These are phyloP conservation scores for Ictidomys tridecemlineatus DNA, from an alignment of 2,113 vertebrate species.

Conservation along the genomic window DNA sequence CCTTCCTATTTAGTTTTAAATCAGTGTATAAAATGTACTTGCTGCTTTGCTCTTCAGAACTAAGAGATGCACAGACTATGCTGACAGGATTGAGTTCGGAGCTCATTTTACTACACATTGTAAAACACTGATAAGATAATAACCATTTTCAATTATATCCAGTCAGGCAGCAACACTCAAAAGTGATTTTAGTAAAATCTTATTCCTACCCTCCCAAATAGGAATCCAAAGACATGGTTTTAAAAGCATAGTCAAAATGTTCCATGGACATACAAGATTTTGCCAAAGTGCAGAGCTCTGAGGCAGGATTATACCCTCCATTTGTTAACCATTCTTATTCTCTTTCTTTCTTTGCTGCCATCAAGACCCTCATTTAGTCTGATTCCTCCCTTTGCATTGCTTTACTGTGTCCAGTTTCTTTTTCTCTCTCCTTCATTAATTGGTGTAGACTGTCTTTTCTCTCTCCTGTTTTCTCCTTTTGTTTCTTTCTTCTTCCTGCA, in stretches of 20 bases:
- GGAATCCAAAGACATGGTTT: conserved; percentile 35
- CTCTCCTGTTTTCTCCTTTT: neutral
- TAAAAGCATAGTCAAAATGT: conserved; percentile 10
- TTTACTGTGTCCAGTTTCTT: neutral
- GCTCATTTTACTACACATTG: conserved; percentile 43
- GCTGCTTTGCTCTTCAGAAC: conserved; percentile 8
- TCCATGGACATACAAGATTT: neutral
- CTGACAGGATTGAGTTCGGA: neutral
- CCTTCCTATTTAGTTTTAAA: neutral
- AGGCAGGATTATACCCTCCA: neutral
- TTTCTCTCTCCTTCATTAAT: neutral
- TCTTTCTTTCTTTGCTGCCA: neutral
- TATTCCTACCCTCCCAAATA: conserved; percentile 25
- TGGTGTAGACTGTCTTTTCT: neutral
- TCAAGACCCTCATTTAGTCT: neutral
- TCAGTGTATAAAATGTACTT: neutral
- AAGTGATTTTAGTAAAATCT: conserved; percentile 53
- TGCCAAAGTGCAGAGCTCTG: neutral
- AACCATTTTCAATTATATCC: conserved; percentile 64
- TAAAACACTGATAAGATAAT: conserved; percentile 26
- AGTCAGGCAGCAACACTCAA: conserved; percentile 45
- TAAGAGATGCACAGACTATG: neutral
- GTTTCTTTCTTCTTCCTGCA: neutral
- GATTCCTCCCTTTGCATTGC: neutral
- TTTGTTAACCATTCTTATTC: neutral